These are phyloP conservation scores for Conus ventricosus DNA, from an alignment of 1,140 invertebrate species.

Conservation along the genomic window DNA sequence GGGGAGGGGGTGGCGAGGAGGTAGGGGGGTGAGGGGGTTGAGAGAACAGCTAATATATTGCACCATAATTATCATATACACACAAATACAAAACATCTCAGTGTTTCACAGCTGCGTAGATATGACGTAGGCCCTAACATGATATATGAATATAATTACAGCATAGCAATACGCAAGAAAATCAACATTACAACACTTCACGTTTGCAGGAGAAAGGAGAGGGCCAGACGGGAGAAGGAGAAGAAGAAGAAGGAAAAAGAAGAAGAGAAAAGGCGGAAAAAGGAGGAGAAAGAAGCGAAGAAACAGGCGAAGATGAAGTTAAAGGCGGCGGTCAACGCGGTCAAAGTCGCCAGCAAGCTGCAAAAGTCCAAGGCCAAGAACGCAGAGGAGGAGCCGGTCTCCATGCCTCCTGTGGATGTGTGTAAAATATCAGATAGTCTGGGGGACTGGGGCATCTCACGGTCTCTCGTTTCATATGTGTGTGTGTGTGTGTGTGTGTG, in stretches of 20 bases:
- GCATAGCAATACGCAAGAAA: no score
- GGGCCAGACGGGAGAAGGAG: neutral
- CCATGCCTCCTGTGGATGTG: neutral
- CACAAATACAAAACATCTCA: no score
- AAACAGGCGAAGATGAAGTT: neutral
- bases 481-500: neutral
- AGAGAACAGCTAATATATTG: no score
- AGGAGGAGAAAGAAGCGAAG: constrained; percentile 29
- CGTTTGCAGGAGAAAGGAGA: constrained; percentile 13
- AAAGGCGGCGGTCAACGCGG: neutral
- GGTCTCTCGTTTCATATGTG: neutral
- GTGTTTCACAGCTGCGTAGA: no score
- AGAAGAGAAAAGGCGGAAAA: constrained; percentile 24
- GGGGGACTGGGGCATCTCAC: neutral
- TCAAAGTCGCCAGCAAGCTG: neutral
- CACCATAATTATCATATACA: no score
- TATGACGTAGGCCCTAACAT: no score
- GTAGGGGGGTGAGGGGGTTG: no score
- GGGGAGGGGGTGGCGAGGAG: no score
- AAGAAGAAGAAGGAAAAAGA: constrained; percentile 15
- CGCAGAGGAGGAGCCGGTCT: no score
- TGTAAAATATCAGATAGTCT: neutral
- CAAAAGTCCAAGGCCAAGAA: neutral
- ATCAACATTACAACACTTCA: no score
- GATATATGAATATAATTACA: no score